Conservation (phyloP, 2,113 vertebrate species). For the Chaetorhynchus papuensis region DNA sequence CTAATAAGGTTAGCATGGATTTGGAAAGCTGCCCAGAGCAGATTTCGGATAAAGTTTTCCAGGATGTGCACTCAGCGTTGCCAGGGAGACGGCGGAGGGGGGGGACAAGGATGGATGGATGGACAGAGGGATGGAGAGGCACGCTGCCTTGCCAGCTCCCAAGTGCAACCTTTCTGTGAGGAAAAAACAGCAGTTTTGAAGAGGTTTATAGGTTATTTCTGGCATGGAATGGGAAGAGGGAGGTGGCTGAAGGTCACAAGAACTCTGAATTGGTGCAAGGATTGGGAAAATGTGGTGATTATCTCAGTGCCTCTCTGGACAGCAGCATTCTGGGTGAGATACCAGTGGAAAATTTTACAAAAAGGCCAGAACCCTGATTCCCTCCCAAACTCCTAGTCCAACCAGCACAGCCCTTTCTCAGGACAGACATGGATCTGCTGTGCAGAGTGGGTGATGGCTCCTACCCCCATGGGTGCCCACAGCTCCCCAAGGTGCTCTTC, state of each 20-base stretch:
- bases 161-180: not conserved
- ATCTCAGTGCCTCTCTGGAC: not conserved
- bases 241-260: not conserved
- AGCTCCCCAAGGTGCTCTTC: not conserved
- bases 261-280: not conserved
- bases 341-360: not conserved
- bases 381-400: not conserved
- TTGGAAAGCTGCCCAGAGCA: slow-evolving; percentile 82
- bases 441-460: not conserved
- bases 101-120: slow-evolving; percentile 17
- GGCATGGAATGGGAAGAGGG: not conserved
- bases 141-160: not conserved
- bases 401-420: not conserved
- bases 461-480: fast-evolving
- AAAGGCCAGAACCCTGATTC: not conserved
- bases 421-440: not conserved
- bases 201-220: not conserved
- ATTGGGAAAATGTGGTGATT: not conserved
- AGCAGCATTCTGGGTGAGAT: not conserved
- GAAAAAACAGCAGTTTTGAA: not conserved
- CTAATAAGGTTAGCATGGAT: slow-evolving; percentile 99
- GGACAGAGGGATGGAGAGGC: not conserved
- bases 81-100: slow-evolving; percentile 68
- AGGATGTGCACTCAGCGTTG: slow-evolving; percentile 80
- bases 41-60: slow-evolving; percentile 81